phyloP scores from a whole-genome alignment of 2,113 vertebrate species.

The Cyanistes caeruleus region DNA sequence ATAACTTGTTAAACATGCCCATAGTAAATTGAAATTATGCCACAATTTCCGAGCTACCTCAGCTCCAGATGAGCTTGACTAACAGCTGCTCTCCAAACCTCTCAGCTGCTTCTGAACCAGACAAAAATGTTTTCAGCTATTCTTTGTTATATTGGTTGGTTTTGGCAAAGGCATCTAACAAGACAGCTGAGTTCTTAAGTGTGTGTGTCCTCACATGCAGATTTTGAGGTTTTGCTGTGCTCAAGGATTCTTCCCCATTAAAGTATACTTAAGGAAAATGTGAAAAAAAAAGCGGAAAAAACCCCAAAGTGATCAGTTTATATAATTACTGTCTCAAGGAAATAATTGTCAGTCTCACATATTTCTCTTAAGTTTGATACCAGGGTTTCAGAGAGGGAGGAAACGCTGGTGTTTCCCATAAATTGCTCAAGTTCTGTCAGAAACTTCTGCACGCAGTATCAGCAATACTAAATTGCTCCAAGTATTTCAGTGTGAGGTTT shows the following conservation, averaged over 20 bases:
- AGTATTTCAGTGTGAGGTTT: background rate
- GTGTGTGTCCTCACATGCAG: background rate
- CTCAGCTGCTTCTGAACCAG: background rate
- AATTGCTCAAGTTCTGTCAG: background rate
- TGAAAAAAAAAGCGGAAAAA: background rate
- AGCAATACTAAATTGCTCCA: background rate
- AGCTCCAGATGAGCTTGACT: background rate
- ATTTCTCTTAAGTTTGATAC: background rate
- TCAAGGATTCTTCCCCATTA: background rate
- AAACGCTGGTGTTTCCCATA: background rate
- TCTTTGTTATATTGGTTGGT: background rate
- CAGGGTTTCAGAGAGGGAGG: background rate
- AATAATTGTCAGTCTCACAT: background rate
- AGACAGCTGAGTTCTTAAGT: background rate
- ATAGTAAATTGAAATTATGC: fast-evolving
- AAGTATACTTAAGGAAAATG: background rate
- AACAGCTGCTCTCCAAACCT: background rate
- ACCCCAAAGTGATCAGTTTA: background rate
- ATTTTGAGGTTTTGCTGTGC: background rate
- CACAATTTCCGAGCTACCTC: background rate
- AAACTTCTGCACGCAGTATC: background rate
- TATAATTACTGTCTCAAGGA: background rate
- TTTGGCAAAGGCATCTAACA: background rate
- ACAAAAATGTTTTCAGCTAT: background rate
- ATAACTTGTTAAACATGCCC: background rate